phyloP scores from a whole-genome alignment of 2,797 vertebrate species.

The Buceros bicornis region DNA sequence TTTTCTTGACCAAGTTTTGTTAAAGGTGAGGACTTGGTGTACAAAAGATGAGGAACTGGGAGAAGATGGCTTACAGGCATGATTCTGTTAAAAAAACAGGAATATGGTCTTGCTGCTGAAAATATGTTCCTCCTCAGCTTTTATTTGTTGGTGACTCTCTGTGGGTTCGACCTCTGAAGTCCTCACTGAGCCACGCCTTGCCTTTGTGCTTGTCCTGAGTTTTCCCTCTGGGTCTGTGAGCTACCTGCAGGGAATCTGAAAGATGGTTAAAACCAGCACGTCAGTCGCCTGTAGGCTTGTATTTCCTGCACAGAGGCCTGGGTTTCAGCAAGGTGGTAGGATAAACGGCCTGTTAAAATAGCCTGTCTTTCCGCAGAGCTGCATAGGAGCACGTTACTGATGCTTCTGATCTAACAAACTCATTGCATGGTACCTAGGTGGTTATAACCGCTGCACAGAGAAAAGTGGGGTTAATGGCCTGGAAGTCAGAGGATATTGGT shows the following conservation, averaged over 20 bases:
- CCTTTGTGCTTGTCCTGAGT: background rate
- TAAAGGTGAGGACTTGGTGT: background rate
- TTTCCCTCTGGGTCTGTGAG: background rate
- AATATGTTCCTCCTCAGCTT: background rate
- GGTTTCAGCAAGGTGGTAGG: background rate
- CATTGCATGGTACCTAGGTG: background rate
- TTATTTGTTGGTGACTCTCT: background rate
- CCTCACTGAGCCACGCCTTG: background rate
- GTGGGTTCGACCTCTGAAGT: background rate
- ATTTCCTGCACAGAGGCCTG: background rate
- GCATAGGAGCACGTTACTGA: background rate
- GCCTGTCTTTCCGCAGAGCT: background rate
- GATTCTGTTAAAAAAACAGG: background rate
- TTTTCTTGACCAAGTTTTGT: background rate
- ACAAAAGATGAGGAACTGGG: background rate
- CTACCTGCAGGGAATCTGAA: background rate
- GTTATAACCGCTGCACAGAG: background rate
- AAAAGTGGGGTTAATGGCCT: background rate
- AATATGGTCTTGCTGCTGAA: background rate
- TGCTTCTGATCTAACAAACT: background rate
- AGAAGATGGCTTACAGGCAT: background rate
- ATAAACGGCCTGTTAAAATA: background rate
- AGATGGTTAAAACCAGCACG: background rate
- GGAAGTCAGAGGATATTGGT: background rate
- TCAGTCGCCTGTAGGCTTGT: background rate